Base-by-base conservation (phyloP, 2,113 vertebrate species). In the Sylvia atricapilla region DNA sequence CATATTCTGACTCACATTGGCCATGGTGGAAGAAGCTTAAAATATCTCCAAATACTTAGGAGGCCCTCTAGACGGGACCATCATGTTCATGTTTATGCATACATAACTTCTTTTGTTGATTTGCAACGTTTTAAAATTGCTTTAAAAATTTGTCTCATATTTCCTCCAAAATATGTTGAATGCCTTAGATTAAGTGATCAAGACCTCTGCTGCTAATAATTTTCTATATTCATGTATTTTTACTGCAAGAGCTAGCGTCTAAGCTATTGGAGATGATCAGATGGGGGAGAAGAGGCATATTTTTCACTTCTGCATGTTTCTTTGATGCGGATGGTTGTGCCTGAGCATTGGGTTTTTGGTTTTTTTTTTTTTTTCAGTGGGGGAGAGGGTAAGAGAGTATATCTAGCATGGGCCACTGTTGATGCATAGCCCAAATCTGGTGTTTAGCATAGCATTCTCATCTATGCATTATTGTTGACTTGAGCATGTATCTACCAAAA, bases 271-370 rank as follows among this genome's bases (percentile, higher is more conserved):
- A 91, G 9, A 5, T 76, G 25, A 72, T 72, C 81, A 59, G 63
- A 49, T 30, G 23, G 2, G 14, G 25, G 16, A 43, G 6, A 4
- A 5, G 6, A 31, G 2, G 6, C 4, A 0, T 43, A 6, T 72
- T 83, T 91, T 80, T 83, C 47, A 28, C 9, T 21, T 46, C 14
- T 63, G 55, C 30, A 15, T 43, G 18, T 78, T 82, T 60, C 25
- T 85, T 74, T 64, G 17, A 27, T 73, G 13, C n/a, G 13, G 5
- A 22, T 76, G 13, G 35, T 53, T 87, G 31, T 68, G 56, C 27
- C 39, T 76, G 44, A 72, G 24, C 58, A 17, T 37, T 9, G 7
- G 19, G 5, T 19, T 19, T 28, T 28, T 16, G 17, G 5, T 19
- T 14, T 14, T 11, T 50, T 50, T 43, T 43, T 43, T 3, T n/a